These are phyloP conservation scores for Microctenopoma stevenorrisi DNA, from an alignment of 2,797 vertebrate species.

Conservation along the genomic window DNA sequence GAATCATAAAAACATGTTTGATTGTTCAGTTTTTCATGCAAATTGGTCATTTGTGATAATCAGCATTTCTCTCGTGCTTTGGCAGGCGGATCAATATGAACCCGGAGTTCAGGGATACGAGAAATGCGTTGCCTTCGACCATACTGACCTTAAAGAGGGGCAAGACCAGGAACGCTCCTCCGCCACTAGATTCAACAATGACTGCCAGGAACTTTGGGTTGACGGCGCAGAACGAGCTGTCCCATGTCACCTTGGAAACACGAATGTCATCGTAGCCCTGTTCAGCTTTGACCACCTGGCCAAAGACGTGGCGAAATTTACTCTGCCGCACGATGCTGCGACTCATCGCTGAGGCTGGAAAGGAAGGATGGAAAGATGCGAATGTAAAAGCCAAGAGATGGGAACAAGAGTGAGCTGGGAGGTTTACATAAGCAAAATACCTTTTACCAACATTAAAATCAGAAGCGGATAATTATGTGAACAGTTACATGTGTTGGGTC, in stretches of 20 bases:
- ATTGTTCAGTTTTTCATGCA: not conserved
- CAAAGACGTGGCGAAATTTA: constrained; percentile 98
- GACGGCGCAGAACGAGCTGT: constrained; percentile 97
- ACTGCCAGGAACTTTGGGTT: constrained; percentile 98
- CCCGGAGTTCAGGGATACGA: not conserved
- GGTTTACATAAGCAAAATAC: too few species aligned
- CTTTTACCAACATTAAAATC: too few species aligned
- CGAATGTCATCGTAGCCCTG: constrained; percentile 98
- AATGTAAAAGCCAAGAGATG: not conserved
- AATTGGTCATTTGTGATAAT: not conserved
- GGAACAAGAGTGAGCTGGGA: too few species aligned
- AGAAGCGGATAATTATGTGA: not conserved
- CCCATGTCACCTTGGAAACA: constrained; percentile 98
- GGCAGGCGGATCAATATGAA: not conserved
- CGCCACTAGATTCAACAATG: constrained; percentile 95
- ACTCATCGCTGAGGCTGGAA: constrained; percentile 88
- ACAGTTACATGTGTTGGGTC: too few species aligned
- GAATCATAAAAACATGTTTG: not conserved
- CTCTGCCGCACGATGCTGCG: constrained; percentile 98
- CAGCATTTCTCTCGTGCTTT: not conserved
- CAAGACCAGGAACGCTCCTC: constrained; percentile 94
- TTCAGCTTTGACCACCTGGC: constrained; percentile 93
- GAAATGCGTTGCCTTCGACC: constrained; percentile 13
- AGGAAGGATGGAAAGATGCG: not conserved
- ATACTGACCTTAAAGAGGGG: constrained; percentile 90